These are phyloP conservation scores for Sinopyrophorus schimmeli DNA, from an alignment of 2,888 invertebrate species.

Conservation along the genomic window DNA sequence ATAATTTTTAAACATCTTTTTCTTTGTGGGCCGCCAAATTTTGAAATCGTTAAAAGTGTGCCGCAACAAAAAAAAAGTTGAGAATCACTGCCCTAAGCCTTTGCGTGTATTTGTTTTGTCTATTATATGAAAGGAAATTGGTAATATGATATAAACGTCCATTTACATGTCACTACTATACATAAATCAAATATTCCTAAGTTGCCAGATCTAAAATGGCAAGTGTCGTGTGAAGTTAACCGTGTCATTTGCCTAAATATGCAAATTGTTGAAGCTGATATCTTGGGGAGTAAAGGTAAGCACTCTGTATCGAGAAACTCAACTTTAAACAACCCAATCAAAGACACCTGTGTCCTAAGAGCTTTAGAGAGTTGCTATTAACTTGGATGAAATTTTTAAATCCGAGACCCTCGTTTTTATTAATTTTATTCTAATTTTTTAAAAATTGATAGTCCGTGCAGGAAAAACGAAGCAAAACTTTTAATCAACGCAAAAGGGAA, in stretches of 20 bases:
- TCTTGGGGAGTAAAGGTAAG: slow-evolving; percentile 34
- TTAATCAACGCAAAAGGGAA: no score
- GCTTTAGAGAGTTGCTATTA: slow-evolving; percentile 36
- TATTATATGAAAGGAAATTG: slow-evolving; percentile 3
- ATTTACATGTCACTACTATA: slow-evolving; percentile 20
- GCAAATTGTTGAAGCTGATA: slow-evolving; percentile 43
- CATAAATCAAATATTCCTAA: slow-evolving; percentile 23
- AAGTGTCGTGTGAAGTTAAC: slow-evolving; percentile 36
- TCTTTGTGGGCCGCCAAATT: neutral
- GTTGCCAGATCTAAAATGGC: slow-evolving; percentile 26
- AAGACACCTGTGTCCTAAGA: slow-evolving; percentile 45
- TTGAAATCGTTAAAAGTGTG: neutral
- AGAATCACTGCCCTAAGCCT: neutral
- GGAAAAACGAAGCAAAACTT: no score
- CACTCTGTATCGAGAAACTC: slow-evolving; percentile 39
- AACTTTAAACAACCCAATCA: slow-evolving; percentile 43
- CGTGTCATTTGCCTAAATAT: slow-evolving; percentile 42
- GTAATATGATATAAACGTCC: slow-evolving; percentile 4
- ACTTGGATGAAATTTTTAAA: slow-evolving; percentile 37
- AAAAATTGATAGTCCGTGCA: no score
- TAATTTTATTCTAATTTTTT: slow-evolving; percentile 45
- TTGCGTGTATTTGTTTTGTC: neutral
- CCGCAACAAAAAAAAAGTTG: neutral
- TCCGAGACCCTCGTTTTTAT: slow-evolving; percentile 38
- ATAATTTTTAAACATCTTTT: no score